Conservation (phyloP, 2,113 vertebrate species). For the Corvus cornix region DNA sequence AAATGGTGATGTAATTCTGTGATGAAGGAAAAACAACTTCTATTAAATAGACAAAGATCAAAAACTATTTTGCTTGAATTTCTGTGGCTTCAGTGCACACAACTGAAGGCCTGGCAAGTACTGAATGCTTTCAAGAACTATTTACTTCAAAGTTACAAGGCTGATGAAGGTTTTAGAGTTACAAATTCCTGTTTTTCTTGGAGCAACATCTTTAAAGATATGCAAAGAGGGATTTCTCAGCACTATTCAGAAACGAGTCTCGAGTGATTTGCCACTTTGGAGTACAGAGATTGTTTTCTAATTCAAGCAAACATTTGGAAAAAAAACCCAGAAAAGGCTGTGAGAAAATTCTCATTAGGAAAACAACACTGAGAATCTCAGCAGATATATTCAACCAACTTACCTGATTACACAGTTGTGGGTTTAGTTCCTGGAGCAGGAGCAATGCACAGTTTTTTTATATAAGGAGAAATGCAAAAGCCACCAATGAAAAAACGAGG, state of each 20-base stretch:
- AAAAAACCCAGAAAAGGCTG: not conserved
- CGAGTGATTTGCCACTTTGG: conserved; percentile 30
- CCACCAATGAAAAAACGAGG: not conserved
- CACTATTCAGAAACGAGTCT: not conserved
- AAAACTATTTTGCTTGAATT: not conserved
- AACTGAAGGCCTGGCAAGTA: not conserved
- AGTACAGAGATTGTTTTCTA: conserved; percentile 17
- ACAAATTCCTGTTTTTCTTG: conserved; percentile 22
- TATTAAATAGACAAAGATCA: not conserved
- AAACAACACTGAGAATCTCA: not conserved
- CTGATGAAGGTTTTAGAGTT: conserved; percentile 14
- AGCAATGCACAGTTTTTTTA: not conserved
- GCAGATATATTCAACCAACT: not conserved
- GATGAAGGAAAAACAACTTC: not conserved
- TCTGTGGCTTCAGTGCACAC: not conserved
- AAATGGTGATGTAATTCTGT: not conserved
- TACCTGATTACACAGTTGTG: not conserved
- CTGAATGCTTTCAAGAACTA: not conserved
- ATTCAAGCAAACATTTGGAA: conserved; percentile 12
- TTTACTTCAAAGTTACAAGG: conserved; percentile 24
- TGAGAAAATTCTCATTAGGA: conserved; percentile 15
- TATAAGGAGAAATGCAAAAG: not conserved
- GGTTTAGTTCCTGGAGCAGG: not conserved
- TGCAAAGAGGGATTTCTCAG: conserved; percentile 43
- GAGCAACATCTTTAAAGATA: conserved; percentile 42